Conservation (phyloP, 2,113 vertebrate genomes). For the Trachemys scripta region DNA sequence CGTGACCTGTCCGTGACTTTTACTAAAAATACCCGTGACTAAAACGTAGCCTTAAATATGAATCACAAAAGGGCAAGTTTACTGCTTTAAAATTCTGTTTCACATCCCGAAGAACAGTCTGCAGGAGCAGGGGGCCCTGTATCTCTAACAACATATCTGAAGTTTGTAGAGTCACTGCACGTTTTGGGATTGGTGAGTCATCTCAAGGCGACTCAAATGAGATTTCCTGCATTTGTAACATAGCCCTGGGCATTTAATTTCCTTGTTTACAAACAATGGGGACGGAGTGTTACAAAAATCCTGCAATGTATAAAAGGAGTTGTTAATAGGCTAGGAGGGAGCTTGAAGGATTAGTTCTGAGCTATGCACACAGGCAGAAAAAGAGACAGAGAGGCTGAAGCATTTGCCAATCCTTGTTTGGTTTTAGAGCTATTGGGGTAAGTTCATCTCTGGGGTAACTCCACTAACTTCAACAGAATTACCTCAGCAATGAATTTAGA, state of each 20-base stretch:
- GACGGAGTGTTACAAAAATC: background rate
- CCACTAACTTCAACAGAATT: background rate
- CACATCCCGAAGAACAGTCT: background rate
- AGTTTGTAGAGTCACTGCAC: rapidly evolving
- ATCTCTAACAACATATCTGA: rapidly evolving
- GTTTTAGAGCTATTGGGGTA: background rate
- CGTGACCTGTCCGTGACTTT: too few species aligned
- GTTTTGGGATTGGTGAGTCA: background rate
- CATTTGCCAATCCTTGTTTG: background rate
- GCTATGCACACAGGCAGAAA: background rate
- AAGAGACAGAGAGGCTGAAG: background rate
- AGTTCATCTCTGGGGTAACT: rapidly evolving
- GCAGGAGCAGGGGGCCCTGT: background rate
- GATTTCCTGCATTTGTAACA: background rate
- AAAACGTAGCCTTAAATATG: too few species aligned
- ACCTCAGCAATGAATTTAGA: background rate
- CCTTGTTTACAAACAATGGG: background rate
- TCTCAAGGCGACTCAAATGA: background rate
- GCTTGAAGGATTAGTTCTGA: background rate
- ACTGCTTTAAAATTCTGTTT: background rate
- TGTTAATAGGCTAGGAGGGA: rapidly evolving
- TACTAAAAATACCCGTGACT: too few species aligned
- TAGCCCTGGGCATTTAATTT: background rate
- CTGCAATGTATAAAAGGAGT: background rate
- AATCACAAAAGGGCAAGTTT: background rate